These are phyloP conservation scores for Epinotia ramella DNA, from an alignment of 2,888 invertebrate species.

Conservation along the genomic window DNA sequence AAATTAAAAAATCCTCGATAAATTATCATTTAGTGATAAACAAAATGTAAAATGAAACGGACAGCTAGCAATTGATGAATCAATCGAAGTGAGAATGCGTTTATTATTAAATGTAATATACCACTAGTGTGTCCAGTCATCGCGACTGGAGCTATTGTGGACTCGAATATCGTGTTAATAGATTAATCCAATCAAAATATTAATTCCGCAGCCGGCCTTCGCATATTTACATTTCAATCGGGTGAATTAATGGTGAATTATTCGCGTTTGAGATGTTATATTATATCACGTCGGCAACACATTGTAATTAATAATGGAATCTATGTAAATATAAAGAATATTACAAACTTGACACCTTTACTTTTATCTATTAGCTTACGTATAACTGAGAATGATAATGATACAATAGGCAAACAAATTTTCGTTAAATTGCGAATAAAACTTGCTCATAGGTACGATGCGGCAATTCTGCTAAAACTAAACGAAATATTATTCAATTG, in stretches of 20 bases:
- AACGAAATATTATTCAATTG: too few relatives aligned
- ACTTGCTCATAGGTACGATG: too few relatives aligned
- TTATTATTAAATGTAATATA: slow-evolving; percentile 43
- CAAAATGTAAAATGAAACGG: slow-evolving; percentile 1
- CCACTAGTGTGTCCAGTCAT: slow-evolving; percentile 50
- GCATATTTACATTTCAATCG: slow-evolving; percentile 79
- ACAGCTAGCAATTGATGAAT: slow-evolving; percentile 19
- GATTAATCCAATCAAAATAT: slow-evolving; percentile 84
- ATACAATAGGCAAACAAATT: too few relatives aligned
- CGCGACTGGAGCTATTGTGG: slow-evolving; percentile 66
- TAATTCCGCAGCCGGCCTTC: slow-evolving; percentile 76
- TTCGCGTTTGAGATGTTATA: slow-evolving; percentile 66
- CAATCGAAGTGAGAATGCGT: slow-evolving; percentile 38
- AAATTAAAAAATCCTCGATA: neutral
- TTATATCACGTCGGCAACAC: neutral
- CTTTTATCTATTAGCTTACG: neutral
- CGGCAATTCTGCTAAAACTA: too few relatives aligned
- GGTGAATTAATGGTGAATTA: slow-evolving; percentile 64
- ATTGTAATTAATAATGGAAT: slow-evolving; percentile 3
- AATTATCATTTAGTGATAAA: neutral
- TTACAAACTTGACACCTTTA: neutral
- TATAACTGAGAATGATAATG: too few relatives aligned
- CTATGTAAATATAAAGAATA: neutral
- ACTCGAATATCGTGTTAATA: slow-evolving; percentile 78
- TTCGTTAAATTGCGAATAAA: too few relatives aligned